Conservation (phyloP, 2,888 invertebrate genomes). For the Amblyjoppa fuscipennis region DNA sequence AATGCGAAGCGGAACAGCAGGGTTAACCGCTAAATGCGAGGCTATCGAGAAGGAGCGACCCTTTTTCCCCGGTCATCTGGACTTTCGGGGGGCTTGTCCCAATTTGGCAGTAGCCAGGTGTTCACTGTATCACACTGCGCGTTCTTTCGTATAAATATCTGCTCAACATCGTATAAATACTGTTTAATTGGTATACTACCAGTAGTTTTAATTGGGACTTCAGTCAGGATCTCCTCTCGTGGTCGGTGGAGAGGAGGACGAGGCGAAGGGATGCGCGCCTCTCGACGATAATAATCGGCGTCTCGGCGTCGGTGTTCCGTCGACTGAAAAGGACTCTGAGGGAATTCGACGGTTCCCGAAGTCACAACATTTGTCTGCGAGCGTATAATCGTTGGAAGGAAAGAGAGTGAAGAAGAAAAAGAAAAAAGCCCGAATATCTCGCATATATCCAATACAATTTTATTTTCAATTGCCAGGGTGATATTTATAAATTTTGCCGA, state of each 20-base stretch:
- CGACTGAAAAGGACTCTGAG: slow-evolving; percentile 14
- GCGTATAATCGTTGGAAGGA: background rate
- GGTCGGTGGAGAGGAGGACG: background rate
- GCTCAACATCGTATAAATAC: slow-evolving; percentile 57
- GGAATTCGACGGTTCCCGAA: slow-evolving; percentile 16
- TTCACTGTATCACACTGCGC: slow-evolving; percentile 39
- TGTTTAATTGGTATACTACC: slow-evolving; percentile 59
- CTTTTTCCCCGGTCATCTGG: slow-evolving; percentile 40
- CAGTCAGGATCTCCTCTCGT: slow-evolving; percentile 42
- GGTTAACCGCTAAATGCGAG: slow-evolving; percentile 49
- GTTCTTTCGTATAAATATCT: slow-evolving; percentile 49
- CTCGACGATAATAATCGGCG: slow-evolving; percentile 39
- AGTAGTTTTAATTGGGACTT: slow-evolving; percentile 59
- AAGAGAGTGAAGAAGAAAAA: background rate
- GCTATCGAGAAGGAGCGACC: slow-evolving; percentile 20
- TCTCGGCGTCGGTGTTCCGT: slow-evolving; percentile 25
- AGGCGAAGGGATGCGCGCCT: slow-evolving; percentile 18
- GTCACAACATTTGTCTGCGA: slow-evolving; percentile 26
- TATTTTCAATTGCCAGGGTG: background rate
- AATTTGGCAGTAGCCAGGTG: slow-evolving; percentile 64
- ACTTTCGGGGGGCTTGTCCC: slow-evolving; percentile 31
- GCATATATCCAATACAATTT: background rate
- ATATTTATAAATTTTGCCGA: slow-evolving; percentile 4
- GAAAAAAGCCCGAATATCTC: slow-evolving; percentile 18
- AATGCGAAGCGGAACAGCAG: slow-evolving; percentile 34